Evolutionary conservation across 2,113 vertebrate genomes (phyloP).

Genomic region (Psilopsiagon aurifrons): DNA sequence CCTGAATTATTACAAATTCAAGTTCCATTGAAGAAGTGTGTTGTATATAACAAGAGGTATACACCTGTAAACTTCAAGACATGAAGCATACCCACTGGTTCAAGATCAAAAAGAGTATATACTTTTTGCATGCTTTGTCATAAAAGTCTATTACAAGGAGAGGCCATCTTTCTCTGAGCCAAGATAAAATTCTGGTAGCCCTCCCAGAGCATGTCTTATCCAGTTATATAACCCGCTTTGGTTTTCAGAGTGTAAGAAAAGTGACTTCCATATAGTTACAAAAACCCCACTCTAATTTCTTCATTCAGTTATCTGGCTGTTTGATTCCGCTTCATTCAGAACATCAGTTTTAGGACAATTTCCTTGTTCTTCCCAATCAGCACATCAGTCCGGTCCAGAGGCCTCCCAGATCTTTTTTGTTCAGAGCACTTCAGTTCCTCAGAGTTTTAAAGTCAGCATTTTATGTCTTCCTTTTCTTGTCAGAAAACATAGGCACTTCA

Average conservation of each 20-base stretch:
- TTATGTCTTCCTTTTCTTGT: conserved; percentile 20
- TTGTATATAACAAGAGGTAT: not conserved
- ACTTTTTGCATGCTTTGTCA: not conserved
- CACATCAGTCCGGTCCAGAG: not conserved
- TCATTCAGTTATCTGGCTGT: not conserved
- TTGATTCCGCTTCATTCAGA: not conserved
- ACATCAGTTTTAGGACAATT: not conserved
- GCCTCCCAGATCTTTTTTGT: not conserved
- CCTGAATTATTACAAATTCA: not conserved
- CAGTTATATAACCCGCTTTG: not conserved
- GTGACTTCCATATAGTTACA: not conserved
- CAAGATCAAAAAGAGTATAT: not conserved
- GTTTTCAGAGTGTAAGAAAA: not conserved
- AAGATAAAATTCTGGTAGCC: not conserved
- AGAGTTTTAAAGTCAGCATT: not conserved
- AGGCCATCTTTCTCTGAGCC: not conserved
- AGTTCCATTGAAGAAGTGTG: not conserved
- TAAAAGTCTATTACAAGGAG: not conserved
- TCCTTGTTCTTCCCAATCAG: not conserved
- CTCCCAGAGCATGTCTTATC: not conserved
- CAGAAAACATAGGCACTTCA: conserved; percentile 6
- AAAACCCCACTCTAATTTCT: not conserved
- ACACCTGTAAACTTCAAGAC: not conserved
- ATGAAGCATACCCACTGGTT: not conserved
- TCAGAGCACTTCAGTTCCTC: not conserved